phyloP scores from a whole-genome alignment of 2,113 vertebrate species.

The Plotosus lineatus region DNA sequence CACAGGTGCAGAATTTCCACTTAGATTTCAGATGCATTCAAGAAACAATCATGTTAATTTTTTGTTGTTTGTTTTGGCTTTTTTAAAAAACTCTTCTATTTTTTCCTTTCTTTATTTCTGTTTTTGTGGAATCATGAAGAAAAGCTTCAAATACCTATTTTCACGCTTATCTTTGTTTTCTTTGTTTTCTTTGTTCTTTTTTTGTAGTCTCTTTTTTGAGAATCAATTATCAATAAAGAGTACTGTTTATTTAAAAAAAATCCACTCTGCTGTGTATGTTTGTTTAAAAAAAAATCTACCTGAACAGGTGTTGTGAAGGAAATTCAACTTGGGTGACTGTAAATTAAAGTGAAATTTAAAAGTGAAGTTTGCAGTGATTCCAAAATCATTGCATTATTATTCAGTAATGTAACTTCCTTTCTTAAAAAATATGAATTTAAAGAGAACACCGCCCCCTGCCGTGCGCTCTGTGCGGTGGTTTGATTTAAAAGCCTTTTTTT shows the following conservation, averaged over 20 bases:
- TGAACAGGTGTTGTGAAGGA: background rate
- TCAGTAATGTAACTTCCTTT: background rate
- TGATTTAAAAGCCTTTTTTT: background rate
- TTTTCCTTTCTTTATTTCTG: conserved; percentile 25
- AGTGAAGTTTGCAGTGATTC: too few species aligned
- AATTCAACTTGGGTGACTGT: background rate
- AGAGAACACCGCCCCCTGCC: background rate
- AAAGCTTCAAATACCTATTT: conserved; percentile 47
- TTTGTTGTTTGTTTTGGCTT: conserved; percentile 31
- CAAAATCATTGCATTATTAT: too few species aligned
- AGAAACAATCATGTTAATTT: conserved; percentile 61
- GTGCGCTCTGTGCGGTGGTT: background rate
- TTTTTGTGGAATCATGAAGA: conserved; percentile 63
- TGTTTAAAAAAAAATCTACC: conserved; percentile 39
- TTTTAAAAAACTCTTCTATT: conserved; percentile 26
- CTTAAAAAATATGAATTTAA: background rate
- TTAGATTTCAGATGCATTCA: conserved; percentile 57
- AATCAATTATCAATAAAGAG: conserved; percentile 69
- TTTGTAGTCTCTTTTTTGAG: conserved; percentile 64
- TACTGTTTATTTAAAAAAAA: conserved; percentile 69
- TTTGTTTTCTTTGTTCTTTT: conserved; percentile 56
- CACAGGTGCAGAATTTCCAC: conserved; percentile 53
- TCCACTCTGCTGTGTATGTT: conserved; percentile 55
- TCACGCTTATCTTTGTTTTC: conserved; percentile 49
- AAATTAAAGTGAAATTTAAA: too few species aligned